Percentiles rank a stretch among this genome's conserved stretches.
Conservation (phyloP, 2,797 vertebrate genomes). For the Chromobotia macracanthus region DNA sequence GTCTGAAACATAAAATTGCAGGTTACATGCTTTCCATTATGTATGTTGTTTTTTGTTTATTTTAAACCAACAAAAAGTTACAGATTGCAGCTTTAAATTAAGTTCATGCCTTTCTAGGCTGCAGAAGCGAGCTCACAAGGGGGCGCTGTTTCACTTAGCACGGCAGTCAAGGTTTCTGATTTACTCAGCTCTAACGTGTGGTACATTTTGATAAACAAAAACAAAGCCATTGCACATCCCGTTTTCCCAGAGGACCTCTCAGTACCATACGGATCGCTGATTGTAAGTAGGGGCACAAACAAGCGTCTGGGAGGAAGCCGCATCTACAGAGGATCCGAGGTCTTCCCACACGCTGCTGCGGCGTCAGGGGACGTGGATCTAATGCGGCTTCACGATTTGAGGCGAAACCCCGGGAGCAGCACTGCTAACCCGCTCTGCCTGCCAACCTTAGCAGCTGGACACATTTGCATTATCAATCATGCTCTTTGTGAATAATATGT, state of each 20-base stretch:
- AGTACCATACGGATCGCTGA: constrained; percentile 67
- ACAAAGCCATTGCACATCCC: constrained; percentile 43
- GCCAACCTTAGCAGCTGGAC: constrained; percentile 61
- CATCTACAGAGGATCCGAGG: constrained; percentile 20
- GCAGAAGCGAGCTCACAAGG: constrained; percentile 47
- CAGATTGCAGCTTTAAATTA: background rate
- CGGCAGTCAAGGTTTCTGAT: constrained; percentile 14
- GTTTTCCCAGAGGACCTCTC: constrained; percentile 36
- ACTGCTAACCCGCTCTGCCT: constrained; percentile 44
- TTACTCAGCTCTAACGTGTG: constrained; percentile 53
- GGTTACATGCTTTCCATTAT: too few species aligned
- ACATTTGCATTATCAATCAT: constrained; percentile 80
- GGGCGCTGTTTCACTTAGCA: constrained; percentile 55
- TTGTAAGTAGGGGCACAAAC: constrained; percentile 72
- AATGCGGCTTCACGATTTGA: constrained; percentile 44
- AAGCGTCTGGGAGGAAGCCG: constrained; percentile 64
- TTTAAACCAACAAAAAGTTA: too few species aligned
- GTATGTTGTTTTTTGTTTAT: too few species aligned
- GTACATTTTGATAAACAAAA: constrained; percentile 49
- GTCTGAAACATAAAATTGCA: too few species aligned
- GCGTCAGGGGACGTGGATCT: constrained; percentile 42
- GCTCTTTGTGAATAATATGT: constrained; percentile 84
- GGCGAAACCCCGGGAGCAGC: constrained; percentile 21
- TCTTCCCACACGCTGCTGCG: constrained; percentile 24
- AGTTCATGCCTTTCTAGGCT: background rate